Conservation (phyloP, 2,113 vertebrate species). For the Gallinago jamesoni region DNA sequence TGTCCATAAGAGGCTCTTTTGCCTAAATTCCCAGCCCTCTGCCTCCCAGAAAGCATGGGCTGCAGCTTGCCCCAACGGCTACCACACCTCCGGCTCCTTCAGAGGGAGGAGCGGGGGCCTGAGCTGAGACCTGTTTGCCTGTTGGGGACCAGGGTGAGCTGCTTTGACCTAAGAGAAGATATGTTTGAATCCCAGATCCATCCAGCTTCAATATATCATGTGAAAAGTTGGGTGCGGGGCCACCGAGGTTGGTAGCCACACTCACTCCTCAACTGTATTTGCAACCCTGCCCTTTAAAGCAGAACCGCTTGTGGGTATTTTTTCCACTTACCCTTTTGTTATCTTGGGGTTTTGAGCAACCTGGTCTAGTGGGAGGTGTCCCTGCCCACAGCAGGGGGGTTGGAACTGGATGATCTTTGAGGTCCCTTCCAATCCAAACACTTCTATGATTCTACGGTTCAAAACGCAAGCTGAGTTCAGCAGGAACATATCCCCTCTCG, state of each 20-base stretch:
- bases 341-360: too few relatives aligned
- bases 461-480: background rate
- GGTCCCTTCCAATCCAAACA: too few relatives aligned
- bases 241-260: accelerated
- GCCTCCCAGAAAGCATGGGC: accelerated
- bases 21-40: background rate
- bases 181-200: background rate
- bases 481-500: accelerated
- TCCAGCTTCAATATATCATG: accelerated
- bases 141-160: background rate
- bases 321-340: background rate
- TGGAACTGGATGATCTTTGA: too few relatives aligned
- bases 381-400: too few relatives aligned
- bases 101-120: background rate
- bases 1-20: background rate
- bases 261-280: background rate
- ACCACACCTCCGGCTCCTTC: background rate
- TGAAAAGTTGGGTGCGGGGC: background rate
- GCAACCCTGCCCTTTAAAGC: background rate
- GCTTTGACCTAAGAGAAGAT: background rate
- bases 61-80: background rate
- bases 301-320: background rate
- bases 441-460: background rate
- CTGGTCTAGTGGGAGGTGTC: too few relatives aligned
- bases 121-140: accelerated